Conservation (phyloP, 1,140 invertebrate species). For the Pseudomyrmex flavicornis region DNA sequence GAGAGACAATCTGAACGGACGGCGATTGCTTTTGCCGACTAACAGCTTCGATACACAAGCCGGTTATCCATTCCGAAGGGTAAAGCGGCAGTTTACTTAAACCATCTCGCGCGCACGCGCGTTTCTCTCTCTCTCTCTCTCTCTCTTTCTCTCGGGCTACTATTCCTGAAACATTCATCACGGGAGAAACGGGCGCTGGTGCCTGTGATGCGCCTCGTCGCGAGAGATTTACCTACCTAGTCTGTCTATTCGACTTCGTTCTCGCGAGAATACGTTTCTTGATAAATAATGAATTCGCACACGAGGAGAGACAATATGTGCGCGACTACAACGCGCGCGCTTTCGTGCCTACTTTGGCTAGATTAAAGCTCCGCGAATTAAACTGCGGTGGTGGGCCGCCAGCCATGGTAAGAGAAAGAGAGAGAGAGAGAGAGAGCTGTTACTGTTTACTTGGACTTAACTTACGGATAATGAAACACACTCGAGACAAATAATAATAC, state of each 20-base stretch:
- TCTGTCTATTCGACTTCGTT: slow-evolving; percentile 24
- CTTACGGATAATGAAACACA: neutral
- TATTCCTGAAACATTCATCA: slow-evolving; percentile 53
- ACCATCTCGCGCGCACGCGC: neutral
- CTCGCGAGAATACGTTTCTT: slow-evolving; percentile 47
- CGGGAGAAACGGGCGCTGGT: neutral
- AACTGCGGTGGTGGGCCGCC: neutral
- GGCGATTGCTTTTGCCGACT: slow-evolving; percentile 42
- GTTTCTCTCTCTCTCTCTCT: too few relatives aligned
- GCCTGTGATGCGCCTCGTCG: slow-evolving; percentile 12
- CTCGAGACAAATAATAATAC: neutral
- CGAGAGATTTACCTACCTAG: slow-evolving; percentile 53
- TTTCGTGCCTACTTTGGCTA: slow-evolving; percentile 47
- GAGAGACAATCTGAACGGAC: slow-evolving; percentile 44
- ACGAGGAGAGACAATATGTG: slow-evolving; percentile 41
- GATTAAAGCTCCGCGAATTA: slow-evolving; percentile 54
- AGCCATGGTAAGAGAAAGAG: neutral
- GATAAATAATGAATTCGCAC: slow-evolving; percentile 48
- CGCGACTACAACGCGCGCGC: neutral
- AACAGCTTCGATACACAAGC: slow-evolving; percentile 42
- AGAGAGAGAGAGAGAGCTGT: too few relatives aligned
- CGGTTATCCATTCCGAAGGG: slow-evolving; percentile 32
- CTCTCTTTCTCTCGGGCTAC: neutral
- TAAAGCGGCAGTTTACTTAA: slow-evolving; percentile 49
- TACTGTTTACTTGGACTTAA: neutral